A percentile compares a stretch with the other conserved stretches of the same genome.
Evolutionary conservation across 1,140 invertebrate species (phyloP).

Genomic region (Drosophila pectinifera): DNA sequence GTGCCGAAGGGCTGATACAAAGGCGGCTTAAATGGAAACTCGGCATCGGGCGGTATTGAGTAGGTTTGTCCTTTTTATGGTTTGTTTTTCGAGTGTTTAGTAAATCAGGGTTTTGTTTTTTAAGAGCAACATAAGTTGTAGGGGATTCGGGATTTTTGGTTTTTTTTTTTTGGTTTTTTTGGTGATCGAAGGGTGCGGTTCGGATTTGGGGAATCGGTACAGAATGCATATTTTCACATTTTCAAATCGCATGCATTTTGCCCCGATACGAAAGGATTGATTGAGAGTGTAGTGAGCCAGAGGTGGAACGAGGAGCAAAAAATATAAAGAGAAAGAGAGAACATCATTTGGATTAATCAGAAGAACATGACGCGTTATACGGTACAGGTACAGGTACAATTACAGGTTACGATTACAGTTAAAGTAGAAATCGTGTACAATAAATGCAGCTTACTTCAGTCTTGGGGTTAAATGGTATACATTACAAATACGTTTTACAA

Average conservation of each 20-base stretch:
- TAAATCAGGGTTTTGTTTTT: constrained; percentile 31
- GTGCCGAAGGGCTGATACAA: constrained; percentile 86
- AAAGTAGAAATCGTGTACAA: constrained; percentile 43
- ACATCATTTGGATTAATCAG: constrained; percentile 80
- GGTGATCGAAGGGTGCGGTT: constrained; percentile 38
- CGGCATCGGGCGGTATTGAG: constrained; percentile 86
- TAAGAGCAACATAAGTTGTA: constrained; percentile 51
- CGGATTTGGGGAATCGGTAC: constrained; percentile 64
- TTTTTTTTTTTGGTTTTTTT: constrained; percentile 20
- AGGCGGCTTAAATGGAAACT: constrained; percentile 86
- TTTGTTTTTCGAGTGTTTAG: constrained; percentile 39
- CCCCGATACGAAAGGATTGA: constrained; percentile 49
- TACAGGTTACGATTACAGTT: constrained; percentile 54
- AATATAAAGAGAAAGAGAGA: constrained; percentile 75
- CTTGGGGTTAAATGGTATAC: constrained; percentile 53
- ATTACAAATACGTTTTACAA: constrained; percentile 53
- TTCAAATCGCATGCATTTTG: constrained; percentile 77
- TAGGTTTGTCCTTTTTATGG: constrained; percentile 88
- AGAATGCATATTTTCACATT: constrained; percentile 59
- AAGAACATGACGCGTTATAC: constrained; percentile 61
- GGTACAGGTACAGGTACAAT: constrained; percentile 58
- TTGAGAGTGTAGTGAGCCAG: constrained; percentile 41
- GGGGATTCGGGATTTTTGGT: constrained; percentile 33
- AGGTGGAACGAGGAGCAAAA: constrained; percentile 71
- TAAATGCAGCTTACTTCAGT: constrained; percentile 54